phyloP scores from a whole-genome alignment of 2,113 vertebrate genomes.

The Rhinoderma darwinii region DNA sequence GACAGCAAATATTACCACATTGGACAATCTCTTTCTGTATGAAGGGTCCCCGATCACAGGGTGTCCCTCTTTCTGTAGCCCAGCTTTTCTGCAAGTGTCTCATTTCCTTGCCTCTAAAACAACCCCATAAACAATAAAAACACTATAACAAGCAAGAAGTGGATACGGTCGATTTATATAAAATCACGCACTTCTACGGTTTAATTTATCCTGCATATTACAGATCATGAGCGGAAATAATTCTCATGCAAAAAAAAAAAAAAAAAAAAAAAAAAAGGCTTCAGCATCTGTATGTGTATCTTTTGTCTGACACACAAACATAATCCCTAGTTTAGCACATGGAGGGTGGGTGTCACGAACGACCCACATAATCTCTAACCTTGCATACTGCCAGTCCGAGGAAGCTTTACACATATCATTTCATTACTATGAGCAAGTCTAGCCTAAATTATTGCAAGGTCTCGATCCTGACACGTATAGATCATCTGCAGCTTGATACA shows the following conservation, averaged over 20 bases:
- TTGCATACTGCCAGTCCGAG: background rate
- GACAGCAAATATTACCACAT: background rate
- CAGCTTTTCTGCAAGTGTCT: no score
- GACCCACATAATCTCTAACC: slow-evolving; percentile 32
- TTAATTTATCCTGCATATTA: background rate
- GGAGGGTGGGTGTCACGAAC: slow-evolving; percentile 25
- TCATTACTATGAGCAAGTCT: slow-evolving; percentile 9
- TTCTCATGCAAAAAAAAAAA: background rate
- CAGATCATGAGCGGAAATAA: background rate
- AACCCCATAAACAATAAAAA: no score
- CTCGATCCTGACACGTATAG: background rate
- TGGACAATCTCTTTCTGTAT: no score
- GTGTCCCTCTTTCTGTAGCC: no score
- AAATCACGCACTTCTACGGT: background rate
- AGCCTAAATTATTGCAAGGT: slow-evolving; percentile 19
- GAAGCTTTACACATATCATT: slow-evolving; percentile 24
- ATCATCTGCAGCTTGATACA: background rate
- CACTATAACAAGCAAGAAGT: no score
- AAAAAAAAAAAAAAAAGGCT: background rate
- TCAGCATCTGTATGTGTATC: background rate
- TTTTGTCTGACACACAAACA: slow-evolving; percentile 23
- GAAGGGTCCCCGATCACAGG: no score
- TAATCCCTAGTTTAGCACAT: slow-evolving; percentile 13
- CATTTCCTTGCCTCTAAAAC: no score
- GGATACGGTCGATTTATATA: no score